Evolutionary conservation across 2,797 vertebrate genomes (phyloP), one percentile per base, ranked within the genome.

Genomic region (Halcyon chelicuti): DNA sequence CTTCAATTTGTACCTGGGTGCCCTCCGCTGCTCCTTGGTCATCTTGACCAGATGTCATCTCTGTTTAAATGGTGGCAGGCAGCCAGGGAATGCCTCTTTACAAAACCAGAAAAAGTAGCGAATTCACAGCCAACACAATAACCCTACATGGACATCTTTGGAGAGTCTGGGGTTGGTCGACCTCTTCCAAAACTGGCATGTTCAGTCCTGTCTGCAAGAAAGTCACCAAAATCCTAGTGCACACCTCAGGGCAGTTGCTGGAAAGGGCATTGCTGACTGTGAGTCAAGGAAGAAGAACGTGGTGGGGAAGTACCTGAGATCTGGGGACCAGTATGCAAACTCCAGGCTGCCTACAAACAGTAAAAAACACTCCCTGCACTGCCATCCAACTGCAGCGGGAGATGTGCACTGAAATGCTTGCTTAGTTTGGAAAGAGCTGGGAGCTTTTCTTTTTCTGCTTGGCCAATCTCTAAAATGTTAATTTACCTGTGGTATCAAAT

Each of bases 21-120:
- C 75, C 47, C 61, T 85, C 60, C 5, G 0, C 47, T 85, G 67
- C 62, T 85, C 12, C 68, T 76, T 92, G 92, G 94, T 96, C 93
- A 93, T 85, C 15, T 10, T 91, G 94, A 96, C 94, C 88, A 90
- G 77, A 92, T 85, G 74, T 92, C 88, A 88, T 57, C 57, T 54
- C 78, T 85, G 18, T 85, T 85, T 91, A 76, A 95, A 85, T 76
- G 71, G 46, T 87, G 92, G 80, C 71, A 76, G 58, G 55, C 52
- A 91, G 71, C 35, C 86, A 89, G 71, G 19, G 35, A 88, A 57
- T 25, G 33, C 10, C 78, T 21, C 65, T 88, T 88, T 66, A 29
- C 39, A 85, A 87, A 82, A 40, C 37, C 44, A 85, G 86, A 40
- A 73, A 72, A 63, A 82, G 13, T 1, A 72, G 8, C 31, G 52